Conservation (phyloP, 1,140 invertebrate species). For the Caerostris darwini region DNA sequence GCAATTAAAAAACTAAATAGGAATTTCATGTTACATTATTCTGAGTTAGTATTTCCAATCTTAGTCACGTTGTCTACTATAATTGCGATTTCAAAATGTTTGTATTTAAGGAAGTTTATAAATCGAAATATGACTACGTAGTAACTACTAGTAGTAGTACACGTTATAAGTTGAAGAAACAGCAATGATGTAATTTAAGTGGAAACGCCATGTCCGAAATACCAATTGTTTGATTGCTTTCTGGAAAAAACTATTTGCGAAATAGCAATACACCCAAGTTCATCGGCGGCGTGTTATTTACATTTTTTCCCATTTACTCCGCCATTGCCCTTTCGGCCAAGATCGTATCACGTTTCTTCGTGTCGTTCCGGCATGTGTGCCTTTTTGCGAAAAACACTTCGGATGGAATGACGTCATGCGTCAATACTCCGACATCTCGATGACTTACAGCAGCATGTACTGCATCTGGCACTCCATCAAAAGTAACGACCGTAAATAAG, state of each 20-base stretch:
- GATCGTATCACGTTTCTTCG: slow-evolving; percentile 24
- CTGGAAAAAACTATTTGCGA: background rate
- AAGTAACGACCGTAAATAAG: slow-evolving; percentile 7
- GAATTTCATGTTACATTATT: no score
- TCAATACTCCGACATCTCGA: slow-evolving; percentile 14
- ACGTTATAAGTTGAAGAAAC: no score
- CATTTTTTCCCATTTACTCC: background rate
- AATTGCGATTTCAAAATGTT: no score
- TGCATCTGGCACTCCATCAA: background rate
- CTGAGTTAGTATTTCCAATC: no score
- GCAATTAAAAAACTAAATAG: no score
- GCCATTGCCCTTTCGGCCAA: background rate
- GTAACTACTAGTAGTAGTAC: no score
- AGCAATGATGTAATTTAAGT: no score
- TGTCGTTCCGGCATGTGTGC: background rate
- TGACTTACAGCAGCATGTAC: background rate
- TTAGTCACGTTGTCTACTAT: no score
- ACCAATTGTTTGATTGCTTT: background rate
- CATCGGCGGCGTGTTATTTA: background rate
- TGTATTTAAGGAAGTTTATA: no score
- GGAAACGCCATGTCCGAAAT: background rate
- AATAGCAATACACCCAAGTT: background rate
- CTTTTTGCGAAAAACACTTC: slow-evolving; percentile 9
- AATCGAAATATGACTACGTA: no score
- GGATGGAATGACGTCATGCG: background rate